Conservation (phyloP, 2,888 invertebrate genomes). For the Euzetes globulus region DNA sequence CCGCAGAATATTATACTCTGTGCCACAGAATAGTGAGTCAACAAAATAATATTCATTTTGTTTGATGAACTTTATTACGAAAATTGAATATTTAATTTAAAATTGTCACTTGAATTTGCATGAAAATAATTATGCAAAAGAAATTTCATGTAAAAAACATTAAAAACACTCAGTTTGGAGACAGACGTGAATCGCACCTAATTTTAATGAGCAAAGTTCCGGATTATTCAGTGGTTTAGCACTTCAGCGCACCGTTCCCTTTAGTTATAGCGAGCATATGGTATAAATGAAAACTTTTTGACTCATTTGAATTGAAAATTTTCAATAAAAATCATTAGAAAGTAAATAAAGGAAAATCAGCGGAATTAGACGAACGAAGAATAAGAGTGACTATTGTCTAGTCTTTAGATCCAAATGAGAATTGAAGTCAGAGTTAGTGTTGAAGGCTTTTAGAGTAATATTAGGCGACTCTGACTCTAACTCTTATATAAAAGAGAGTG, state of each 20-base stretch:
- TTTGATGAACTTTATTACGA: too few relatives aligned
- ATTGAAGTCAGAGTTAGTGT: slow-evolving; percentile 1
- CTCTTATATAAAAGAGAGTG: not conserved
- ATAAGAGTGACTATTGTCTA: not conserved
- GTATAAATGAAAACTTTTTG: too few relatives aligned
- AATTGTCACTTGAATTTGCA: too few relatives aligned
- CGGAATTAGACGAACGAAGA: not conserved
- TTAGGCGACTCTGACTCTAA: slow-evolving; percentile 14
- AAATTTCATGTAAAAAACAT: not conserved
- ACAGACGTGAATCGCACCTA: not conserved
- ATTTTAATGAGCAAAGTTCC: not conserved
- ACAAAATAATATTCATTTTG: too few relatives aligned
- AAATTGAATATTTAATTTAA: too few relatives aligned
- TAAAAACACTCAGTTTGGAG: not conserved
- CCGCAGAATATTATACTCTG: too few relatives aligned
- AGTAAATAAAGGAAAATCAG: not conserved
- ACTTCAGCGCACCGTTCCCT: not conserved
- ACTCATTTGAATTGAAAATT: not conserved
- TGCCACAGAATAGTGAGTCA: too few relatives aligned
- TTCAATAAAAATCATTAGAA: not conserved
- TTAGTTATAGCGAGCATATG: not conserved
- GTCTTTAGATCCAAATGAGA: slow-evolving; percentile 1
- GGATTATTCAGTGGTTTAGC: not conserved
- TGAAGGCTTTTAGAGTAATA: slow-evolving; percentile 22
- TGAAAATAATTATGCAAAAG: not conserved